Base-by-base conservation (phyloP, 2,113 vertebrate genomes). In the Syrrhaptes paradoxus region DNA sequence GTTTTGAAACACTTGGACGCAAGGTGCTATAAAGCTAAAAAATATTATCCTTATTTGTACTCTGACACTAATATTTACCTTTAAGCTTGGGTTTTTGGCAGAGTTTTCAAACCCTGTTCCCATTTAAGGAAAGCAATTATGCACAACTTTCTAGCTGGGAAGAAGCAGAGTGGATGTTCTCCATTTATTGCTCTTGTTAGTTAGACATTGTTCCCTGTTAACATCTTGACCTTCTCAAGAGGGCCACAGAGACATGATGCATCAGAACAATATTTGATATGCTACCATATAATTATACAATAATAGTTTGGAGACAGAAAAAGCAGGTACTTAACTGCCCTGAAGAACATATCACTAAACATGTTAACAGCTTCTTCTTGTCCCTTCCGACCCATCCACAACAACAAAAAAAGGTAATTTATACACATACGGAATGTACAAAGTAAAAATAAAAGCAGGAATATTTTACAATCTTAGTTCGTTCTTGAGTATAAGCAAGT, bases 11-110 rank as follows among this genome's bases (percentile, higher is more conserved):
- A 9, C 16, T 57, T 4, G 9, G n/a, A 49, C 61, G 75, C 85
- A 82, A 94, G 11, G 36, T 62, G 48, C 22, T 43, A 32, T 85
- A 89, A 91, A 90, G 62, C 26, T 25, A 26, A 61, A 38, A 86
- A 62, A 22, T 61, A 61, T 77, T 85, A 51, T 36, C 67, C 41
- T 73, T 81, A 25, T 22, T 79, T n/a, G 26, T 80, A 21, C 57
- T 54, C 59, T 68, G 70, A 57, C 71, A 81, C 48, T 72, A 92
- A 86, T 63, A 89, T 75, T 91, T 89, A 65, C 49, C 29, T 87
- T 62, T 54, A 25, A 71, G 24, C 49, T 61, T 18, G 70, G 38
- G 38, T 36, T 85, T 59, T 62, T 76, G 78, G 66, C 63, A 79
- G 41, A 17, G 25, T 75, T 89, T 93, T 57, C 21, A 57, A 8